phyloP scores from a whole-genome alignment of 2,797 vertebrate species.

The Microctenopoma steveboyesi region DNA sequence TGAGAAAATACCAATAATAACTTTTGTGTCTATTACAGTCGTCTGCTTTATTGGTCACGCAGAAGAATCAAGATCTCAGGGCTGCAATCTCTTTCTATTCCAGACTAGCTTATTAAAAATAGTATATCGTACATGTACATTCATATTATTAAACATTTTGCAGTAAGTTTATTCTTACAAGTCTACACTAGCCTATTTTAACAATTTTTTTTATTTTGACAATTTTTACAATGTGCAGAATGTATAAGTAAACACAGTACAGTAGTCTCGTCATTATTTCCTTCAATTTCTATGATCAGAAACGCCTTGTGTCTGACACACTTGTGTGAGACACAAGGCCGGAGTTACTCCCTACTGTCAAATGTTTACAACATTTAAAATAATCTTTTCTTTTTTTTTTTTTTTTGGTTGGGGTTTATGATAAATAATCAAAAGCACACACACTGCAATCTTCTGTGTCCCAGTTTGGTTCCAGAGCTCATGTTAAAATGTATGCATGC shows the following conservation, averaged over 20 bases:
- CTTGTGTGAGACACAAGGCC: not conserved
- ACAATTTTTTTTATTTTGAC: too few species aligned
- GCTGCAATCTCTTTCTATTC: conserved; percentile 12
- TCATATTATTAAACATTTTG: conserved; percentile 20
- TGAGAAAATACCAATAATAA: not conserved
- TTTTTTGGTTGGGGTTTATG: not conserved
- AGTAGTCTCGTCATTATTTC: not conserved
- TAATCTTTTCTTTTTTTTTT: not conserved
- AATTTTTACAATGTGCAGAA: not conserved
- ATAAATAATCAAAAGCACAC: not conserved
- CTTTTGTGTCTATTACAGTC: conserved; percentile 25
- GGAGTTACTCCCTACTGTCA: not conserved
- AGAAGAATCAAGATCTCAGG: conserved; percentile 23
- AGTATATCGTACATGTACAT: conserved; percentile 19
- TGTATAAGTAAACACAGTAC: not conserved
- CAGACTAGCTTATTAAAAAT: conserved; percentile 42
- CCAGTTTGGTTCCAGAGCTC: conserved; percentile 5
- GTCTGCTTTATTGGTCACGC: conserved; percentile 18
- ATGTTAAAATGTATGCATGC: not conserved
- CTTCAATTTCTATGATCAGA: not conserved
- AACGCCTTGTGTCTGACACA: too few species aligned
- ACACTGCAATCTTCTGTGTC: not conserved
- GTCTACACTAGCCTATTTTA: conserved; percentile 2
- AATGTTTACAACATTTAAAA: not conserved
- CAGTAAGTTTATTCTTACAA: not conserved